A percentile compares a stretch with the other conserved stretches of the same genome.
These are phyloP conservation scores for Hippocampus mohnikei DNA, from an alignment of 2,113 vertebrate species.

Conservation along the genomic window DNA sequence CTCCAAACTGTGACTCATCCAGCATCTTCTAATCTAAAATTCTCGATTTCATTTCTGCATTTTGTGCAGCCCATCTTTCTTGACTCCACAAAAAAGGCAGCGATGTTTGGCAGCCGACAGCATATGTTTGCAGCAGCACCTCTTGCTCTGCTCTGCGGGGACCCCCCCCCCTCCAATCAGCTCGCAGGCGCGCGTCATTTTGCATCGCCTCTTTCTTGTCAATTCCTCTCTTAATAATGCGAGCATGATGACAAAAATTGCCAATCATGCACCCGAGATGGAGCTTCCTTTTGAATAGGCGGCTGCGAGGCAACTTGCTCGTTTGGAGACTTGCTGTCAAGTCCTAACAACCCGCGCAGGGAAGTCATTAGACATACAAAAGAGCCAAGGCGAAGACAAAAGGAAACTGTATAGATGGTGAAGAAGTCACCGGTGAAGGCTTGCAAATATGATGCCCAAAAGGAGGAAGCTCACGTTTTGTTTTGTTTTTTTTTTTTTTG, in stretches of 20 bases:
- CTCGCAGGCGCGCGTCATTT: conserved; percentile 84
- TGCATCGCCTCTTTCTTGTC: conserved; percentile 89
- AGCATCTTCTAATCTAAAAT: neutral
- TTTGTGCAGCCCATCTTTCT: neutral
- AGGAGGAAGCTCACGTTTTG: conserved; percentile 41
- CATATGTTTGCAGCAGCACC: conserved; percentile 29
- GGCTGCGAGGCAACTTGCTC: conserved; percentile 95
- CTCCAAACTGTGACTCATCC: neutral
- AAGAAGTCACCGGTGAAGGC: conserved; percentile 85
- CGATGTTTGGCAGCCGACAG: neutral
- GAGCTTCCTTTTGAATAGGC: conserved; percentile 94
- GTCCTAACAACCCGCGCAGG: conserved; percentile 99
- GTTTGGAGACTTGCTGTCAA: conserved; percentile 98
- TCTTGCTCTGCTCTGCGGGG: conserved; percentile 75
- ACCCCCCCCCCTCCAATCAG: conserved; percentile 84
- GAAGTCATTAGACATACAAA: conserved; percentile 99
- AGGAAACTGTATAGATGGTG: conserved; percentile 82
- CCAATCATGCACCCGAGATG: conserved; percentile 99
- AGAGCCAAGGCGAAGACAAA: conserved; percentile 91
- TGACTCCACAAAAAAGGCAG: neutral
- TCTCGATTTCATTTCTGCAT: too few relatives aligned
- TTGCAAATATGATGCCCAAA: conserved; percentile 43
- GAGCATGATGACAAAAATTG: conserved; percentile 99
- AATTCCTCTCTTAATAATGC: conserved; percentile 99
- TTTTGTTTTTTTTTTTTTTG: neutral